Conservation (phyloP, 2,113 vertebrate genomes). For the Upupa epops region DNA sequence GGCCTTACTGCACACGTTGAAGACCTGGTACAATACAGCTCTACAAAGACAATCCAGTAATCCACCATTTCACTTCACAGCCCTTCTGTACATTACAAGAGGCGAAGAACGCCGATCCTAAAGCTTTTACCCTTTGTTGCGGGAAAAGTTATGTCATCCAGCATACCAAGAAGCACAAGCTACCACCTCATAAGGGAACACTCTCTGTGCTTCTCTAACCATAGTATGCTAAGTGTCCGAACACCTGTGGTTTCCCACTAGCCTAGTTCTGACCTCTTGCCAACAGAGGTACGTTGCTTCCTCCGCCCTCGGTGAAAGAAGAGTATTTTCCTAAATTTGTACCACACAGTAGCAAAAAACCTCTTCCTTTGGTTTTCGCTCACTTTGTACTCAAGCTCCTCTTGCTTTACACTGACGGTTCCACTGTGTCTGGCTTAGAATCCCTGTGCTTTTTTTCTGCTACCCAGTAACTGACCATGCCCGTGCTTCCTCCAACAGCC, state of each 20-base stretch:
- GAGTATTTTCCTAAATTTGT: background rate
- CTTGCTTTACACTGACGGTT: background rate
- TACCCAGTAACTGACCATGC: fast-evolving
- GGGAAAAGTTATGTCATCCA: background rate
- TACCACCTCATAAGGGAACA: background rate
- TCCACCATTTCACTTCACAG: background rate
- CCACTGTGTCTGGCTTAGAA: no score
- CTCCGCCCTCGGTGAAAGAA: background rate
- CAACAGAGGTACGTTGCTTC: background rate
- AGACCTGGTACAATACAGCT: background rate
- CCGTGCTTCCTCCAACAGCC: no score
- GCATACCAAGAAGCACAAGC: background rate
- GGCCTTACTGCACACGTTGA: fast-evolving
- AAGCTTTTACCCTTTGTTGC: background rate
- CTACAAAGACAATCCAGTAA: background rate
- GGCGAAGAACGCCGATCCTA: background rate
- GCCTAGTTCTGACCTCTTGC: background rate
- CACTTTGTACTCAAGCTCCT: background rate
- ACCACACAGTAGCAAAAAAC: fast-evolving
- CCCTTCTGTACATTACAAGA: background rate
- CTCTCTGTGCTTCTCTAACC: fast-evolving
- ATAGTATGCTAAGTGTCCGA: background rate
- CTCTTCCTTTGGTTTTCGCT: background rate
- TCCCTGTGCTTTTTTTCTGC: no score
- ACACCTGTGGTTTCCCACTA: background rate